Conservation (phyloP, 2,797 vertebrate genomes). For the Ciconia nigra region DNA sequence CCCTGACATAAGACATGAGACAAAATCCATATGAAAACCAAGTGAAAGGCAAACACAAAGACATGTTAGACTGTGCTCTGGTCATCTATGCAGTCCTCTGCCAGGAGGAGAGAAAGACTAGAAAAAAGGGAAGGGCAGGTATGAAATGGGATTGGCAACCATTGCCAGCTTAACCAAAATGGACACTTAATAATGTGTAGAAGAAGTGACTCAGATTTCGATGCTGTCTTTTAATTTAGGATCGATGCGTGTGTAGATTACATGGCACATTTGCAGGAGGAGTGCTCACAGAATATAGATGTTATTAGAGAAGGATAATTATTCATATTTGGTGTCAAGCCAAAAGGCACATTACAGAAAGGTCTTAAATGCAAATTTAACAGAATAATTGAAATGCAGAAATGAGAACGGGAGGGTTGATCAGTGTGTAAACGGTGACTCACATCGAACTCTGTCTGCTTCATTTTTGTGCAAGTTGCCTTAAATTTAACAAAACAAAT, state of each 20-base stretch:
- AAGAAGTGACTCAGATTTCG: conserved; percentile 26
- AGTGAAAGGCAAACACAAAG: background rate
- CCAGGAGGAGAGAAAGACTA: background rate
- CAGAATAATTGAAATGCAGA: background rate
- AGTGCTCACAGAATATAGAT: background rate
- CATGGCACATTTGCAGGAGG: background rate
- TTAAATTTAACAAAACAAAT: background rate
- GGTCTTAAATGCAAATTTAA: background rate
- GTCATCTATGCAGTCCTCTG: background rate
- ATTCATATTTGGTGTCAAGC: background rate
- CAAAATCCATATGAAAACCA: background rate
- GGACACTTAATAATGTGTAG: background rate
- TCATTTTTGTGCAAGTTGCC: background rate
- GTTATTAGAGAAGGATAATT: background rate
- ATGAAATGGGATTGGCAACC: background rate
- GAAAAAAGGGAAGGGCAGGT: background rate
- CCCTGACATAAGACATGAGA: background rate
- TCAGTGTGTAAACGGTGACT: background rate
- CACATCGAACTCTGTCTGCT: background rate
- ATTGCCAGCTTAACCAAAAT: background rate
- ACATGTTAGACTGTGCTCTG: background rate
- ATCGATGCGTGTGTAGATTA: background rate
- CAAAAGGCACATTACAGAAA: background rate
- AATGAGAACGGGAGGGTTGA: background rate
- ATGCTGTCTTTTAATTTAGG: conserved; percentile 32